Evolutionary conservation across 2,888 invertebrate genomes (phyloP).

Genomic region (Caenorhabditis plicata): DNA sequence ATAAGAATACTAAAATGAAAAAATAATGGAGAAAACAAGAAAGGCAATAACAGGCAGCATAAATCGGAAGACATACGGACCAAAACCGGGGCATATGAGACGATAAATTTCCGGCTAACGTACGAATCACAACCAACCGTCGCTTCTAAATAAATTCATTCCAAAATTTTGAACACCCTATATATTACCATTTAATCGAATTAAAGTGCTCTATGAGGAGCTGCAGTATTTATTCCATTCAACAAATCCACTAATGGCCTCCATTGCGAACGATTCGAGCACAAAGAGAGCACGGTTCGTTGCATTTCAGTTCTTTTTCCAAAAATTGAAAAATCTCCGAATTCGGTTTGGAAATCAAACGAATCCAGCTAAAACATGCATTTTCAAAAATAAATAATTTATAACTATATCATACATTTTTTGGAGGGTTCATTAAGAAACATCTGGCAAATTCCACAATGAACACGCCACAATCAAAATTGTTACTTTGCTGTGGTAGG

Average conservation of each 20-base stretch:
- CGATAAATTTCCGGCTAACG: too few species aligned
- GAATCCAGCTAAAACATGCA: slow-evolving; percentile 32
- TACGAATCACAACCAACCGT: too few species aligned
- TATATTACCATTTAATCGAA: too few species aligned
- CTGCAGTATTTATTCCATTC: slow-evolving; percentile 29
- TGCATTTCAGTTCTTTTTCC: slow-evolving; percentile 48
- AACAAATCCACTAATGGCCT: slow-evolving; percentile 27
- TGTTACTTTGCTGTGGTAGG: slow-evolving; percentile 47
- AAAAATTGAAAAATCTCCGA: slow-evolving; percentile 47
- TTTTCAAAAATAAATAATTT: background rate
- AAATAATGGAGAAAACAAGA: slow-evolving; percentile 3
- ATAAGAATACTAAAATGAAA: background rate
- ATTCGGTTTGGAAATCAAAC: slow-evolving; percentile 50
- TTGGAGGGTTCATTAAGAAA: slow-evolving; percentile 53
- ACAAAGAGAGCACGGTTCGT: slow-evolving; percentile 50
- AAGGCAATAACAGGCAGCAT: background rate
- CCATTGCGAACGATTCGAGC: slow-evolving; percentile 34
- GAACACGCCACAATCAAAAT: slow-evolving; percentile 56
- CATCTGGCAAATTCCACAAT: slow-evolving; percentile 53
- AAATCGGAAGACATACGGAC: slow-evolving; percentile 23
- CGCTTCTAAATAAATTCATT: too few species aligned
- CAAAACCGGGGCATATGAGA: slow-evolving; percentile 31
- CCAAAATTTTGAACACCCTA: too few species aligned
- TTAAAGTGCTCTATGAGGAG: slow-evolving; percentile 30
- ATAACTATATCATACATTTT: slow-evolving; percentile 35